These are phyloP conservation scores for Equus quagga DNA, from an alignment of 2,113 vertebrate genomes.

Conservation along the genomic window DNA sequence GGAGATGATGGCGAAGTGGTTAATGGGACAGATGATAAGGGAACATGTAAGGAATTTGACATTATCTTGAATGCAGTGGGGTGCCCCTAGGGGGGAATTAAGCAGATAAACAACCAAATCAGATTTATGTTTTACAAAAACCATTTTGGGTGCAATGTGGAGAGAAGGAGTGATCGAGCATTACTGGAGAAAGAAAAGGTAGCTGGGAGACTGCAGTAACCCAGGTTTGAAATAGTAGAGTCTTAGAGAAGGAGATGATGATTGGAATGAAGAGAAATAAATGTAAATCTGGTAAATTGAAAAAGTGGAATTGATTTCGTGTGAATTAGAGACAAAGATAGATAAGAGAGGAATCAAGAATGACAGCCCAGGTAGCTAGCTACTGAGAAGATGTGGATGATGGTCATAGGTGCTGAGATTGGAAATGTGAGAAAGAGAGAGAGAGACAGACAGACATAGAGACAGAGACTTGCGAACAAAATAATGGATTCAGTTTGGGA, in stretches of 20 bases:
- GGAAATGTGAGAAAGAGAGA: neutral
- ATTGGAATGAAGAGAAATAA: neutral
- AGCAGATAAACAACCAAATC: neutral
- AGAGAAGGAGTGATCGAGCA: neutral
- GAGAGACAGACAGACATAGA: neutral
- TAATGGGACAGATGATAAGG: neutral
- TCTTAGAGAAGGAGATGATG: neutral
- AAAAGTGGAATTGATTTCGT: neutral
- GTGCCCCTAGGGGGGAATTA: neutral
- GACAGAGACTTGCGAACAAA: neutral
- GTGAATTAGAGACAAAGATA: neutral
- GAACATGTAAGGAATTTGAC: neutral
- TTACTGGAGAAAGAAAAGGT: neutral
- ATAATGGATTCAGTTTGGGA: neutral
- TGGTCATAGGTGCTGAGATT: neutral
- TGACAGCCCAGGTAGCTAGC: neutral
- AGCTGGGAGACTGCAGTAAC: neutral
- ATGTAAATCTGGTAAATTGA: neutral
- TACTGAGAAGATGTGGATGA: neutral
- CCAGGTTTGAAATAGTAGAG: neutral
- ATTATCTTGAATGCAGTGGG: neutral
- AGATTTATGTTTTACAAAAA: neutral
- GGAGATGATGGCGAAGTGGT: neutral
- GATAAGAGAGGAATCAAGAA: neutral
- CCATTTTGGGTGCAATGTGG: neutral